phyloP scores from a whole-genome alignment of 1,140 invertebrate genomes.

The Aphaenogaster floridana region DNA sequence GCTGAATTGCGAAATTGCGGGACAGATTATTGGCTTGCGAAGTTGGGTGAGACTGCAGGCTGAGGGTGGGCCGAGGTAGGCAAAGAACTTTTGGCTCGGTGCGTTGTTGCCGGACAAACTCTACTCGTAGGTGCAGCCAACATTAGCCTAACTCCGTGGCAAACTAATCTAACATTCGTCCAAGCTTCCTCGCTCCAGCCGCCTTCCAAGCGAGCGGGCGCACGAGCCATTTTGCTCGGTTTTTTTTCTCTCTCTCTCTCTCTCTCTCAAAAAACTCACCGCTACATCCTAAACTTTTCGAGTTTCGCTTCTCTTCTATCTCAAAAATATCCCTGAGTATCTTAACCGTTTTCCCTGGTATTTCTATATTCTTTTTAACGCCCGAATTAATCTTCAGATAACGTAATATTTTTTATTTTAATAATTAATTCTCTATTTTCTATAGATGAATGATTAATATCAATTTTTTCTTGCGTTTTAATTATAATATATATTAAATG shows the following conservation, averaged over 20 bases:
- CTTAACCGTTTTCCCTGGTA: slow-evolving; percentile 43
- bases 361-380: neutral
- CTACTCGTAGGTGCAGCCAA: slow-evolving; percentile 80
- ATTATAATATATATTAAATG: neutral
- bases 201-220: slow-evolving; percentile 48
- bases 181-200: slow-evolving; percentile 71
- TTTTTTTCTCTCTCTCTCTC: slow-evolving; percentile 64
- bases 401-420: neutral
- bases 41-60: slow-evolving; percentile 76
- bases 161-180: slow-evolving; percentile 85
- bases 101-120: slow-evolving; percentile 81
- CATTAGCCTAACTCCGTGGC: slow-evolving; percentile 82
- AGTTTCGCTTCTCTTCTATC: slow-evolving; percentile 35
- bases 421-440: slow-evolving; percentile 4
- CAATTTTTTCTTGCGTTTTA: neutral
- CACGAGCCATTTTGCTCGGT: slow-evolving; percentile 53
- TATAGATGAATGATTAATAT: neutral
- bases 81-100: slow-evolving; percentile 80
- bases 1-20: slow-evolving; percentile 78
- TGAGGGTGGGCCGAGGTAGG: slow-evolving; percentile 74
- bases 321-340: slow-evolving; percentile 55
- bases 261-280: slow-evolving; percentile 61
- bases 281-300: slow-evolving; percentile 66
- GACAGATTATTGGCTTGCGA: slow-evolving; percentile 81
- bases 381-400: slow-evolving; percentile 31